Conservation (phyloP, 2,113 vertebrate genomes). For the Crotalus viridis region DNA sequence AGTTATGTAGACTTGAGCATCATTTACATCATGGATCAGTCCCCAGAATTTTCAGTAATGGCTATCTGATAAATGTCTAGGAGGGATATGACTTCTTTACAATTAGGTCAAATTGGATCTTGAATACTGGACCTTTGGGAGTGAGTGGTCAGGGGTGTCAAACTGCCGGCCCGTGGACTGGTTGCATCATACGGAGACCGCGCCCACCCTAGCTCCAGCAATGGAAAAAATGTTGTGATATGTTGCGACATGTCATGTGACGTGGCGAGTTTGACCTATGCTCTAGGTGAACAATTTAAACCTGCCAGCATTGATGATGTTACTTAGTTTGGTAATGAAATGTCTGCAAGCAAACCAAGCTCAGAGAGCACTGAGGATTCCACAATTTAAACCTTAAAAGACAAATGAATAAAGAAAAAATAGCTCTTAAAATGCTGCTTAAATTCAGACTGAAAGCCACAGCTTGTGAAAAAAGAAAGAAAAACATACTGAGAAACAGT, state of each 20-base stretch:
- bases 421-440: background rate
- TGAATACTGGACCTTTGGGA: background rate
- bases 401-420: background rate
- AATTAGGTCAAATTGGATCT: background rate
- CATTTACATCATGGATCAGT: background rate
- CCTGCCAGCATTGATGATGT: background rate
- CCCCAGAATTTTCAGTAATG: background rate
- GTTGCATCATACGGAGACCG: too few species aligned
- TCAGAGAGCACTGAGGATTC: background rate
- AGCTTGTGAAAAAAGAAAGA: slow-evolving; percentile 44
- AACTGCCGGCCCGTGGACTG: too few species aligned
- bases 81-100: background rate
- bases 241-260: too few species aligned
- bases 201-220: too few species aligned
- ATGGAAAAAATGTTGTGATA: too few species aligned
- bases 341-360: background rate
- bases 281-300: slow-evolving; percentile 43
- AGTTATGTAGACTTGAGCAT: background rate
- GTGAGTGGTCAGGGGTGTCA: background rate
- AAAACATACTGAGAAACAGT: slow-evolving; percentile 69
- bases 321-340: background rate
- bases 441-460: slow-evolving; percentile 35
- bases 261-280: too few species aligned
- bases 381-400: slow-evolving; percentile 46
- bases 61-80: background rate